Conservation (phyloP, 2,888 invertebrate genomes). For the Sarcophaga caerulescens region DNA sequence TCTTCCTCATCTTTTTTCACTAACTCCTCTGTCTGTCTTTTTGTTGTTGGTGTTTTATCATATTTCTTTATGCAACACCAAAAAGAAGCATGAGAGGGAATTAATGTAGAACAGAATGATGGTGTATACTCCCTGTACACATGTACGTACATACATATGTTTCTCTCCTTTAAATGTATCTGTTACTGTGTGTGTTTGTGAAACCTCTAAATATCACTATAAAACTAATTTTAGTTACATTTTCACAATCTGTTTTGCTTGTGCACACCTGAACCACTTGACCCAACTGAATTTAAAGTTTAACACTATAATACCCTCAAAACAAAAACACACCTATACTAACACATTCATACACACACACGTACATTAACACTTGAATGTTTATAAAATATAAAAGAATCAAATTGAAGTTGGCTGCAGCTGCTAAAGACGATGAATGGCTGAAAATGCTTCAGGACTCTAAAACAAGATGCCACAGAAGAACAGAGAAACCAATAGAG, state of each 20-base stretch:
- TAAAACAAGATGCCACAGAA: too few relatives aligned
- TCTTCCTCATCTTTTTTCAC: neutral
- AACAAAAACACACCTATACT: constrained; percentile 11
- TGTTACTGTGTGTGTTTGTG: neutral
- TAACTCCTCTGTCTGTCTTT: neutral
- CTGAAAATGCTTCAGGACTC: too few relatives aligned
- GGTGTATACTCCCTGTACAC: neutral
- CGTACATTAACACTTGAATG: neutral
- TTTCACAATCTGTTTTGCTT: constrained; percentile 64
- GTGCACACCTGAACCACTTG: constrained; percentile 66
- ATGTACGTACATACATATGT: constrained; percentile 7
- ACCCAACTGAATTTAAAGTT: constrained; percentile 62
- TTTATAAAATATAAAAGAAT: neutral
- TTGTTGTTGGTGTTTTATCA: constrained; percentile 35
- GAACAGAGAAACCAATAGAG: too few relatives aligned
- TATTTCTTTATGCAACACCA: neutral
- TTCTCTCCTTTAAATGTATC: constrained; percentile 5
- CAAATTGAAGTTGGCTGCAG: neutral
- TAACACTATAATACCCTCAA: constrained; percentile 39
- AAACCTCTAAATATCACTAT: constrained; percentile 63
- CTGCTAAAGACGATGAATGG: too few relatives aligned
- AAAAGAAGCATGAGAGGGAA: neutral
- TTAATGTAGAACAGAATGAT: constrained; percentile 15
- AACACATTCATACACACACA: neutral
- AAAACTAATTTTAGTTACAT: constrained; percentile 67